phyloP scores from a whole-genome alignment of 1,140 invertebrate genomes.

The Zaprionus ornatus region DNA sequence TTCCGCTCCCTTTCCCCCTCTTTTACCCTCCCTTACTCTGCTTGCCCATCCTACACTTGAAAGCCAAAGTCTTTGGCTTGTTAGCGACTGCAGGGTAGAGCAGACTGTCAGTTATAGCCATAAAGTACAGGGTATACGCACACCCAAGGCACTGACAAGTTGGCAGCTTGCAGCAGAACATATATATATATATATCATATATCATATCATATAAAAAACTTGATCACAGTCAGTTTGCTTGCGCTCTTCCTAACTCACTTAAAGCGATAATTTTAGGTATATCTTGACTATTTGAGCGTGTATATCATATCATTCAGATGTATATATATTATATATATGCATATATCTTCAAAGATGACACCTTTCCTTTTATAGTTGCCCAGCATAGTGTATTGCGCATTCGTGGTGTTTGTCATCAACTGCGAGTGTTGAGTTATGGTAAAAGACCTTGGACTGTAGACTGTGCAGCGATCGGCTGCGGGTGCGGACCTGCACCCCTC shows the following conservation, averaged over 20 bases:
- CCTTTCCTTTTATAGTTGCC: neutral
- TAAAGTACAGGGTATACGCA: neutral
- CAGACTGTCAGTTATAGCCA: neutral
- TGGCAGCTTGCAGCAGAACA: neutral
- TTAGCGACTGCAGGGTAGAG: neutral
- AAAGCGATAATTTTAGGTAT: no score
- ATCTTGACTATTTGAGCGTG: no score
- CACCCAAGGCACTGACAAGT: neutral
- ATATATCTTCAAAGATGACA: neutral
- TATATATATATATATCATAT: no score
- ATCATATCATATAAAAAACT: no score
- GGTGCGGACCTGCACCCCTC: conserved; percentile 47
- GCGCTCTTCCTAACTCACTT: no score
- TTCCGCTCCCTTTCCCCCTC: neutral
- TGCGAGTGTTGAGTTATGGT: conserved; percentile 66
- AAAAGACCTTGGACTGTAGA: conserved; percentile 76
- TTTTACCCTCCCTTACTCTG: no score
- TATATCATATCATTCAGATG: no score
- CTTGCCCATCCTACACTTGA: neutral
- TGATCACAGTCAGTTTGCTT: no score
- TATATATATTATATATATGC: no score
- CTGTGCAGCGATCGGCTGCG: conserved; percentile 14
- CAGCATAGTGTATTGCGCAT: neutral
- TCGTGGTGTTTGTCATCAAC: conserved; percentile 41
- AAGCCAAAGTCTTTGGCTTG: neutral